These are phyloP conservation scores for Anniella stebbinsi DNA, from an alignment of 2,797 vertebrate species.

Conservation along the genomic window DNA sequence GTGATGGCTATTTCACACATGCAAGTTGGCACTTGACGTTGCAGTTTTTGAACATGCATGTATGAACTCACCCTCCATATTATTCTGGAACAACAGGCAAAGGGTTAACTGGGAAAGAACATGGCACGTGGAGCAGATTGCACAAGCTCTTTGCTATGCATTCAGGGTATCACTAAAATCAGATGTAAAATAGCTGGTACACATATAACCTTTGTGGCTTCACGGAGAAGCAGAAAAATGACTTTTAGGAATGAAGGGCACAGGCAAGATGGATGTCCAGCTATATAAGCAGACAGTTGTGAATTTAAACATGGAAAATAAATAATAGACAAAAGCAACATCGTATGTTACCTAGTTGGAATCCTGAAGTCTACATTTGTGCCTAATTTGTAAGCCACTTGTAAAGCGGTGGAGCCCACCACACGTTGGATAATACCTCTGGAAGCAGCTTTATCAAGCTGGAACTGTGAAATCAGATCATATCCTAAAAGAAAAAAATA, in stretches of 20 bases:
- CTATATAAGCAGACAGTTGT: neutral
- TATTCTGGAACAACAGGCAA: neutral
- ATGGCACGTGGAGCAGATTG: neutral
- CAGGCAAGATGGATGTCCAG: neutral
- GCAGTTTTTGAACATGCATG: neutral
- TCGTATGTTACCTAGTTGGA: conserved; percentile 84
- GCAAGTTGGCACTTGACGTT: neutral
- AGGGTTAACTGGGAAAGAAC: neutral
- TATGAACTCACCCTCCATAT: neutral
- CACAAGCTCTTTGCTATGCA: neutral
- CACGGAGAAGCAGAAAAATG: neutral
- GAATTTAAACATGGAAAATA: neutral
- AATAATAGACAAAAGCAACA: neutral
- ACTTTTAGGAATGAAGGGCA: neutral
- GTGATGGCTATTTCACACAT: neutral
- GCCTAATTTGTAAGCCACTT: conserved; percentile 86
- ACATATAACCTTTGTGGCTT: neutral
- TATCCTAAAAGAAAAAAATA: conserved; percentile 79
- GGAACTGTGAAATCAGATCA: conserved; percentile 92
- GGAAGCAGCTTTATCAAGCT: conserved; percentile 88
- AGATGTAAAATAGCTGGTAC: neutral
- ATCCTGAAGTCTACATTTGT: conserved; percentile 88
- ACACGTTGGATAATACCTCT: conserved; percentile 84
- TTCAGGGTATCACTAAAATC: neutral
- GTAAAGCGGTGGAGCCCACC: conserved; percentile 83